These are phyloP conservation scores for Phycodurus eques DNA, from an alignment of 2,113 vertebrate genomes.

Conservation along the genomic window DNA sequence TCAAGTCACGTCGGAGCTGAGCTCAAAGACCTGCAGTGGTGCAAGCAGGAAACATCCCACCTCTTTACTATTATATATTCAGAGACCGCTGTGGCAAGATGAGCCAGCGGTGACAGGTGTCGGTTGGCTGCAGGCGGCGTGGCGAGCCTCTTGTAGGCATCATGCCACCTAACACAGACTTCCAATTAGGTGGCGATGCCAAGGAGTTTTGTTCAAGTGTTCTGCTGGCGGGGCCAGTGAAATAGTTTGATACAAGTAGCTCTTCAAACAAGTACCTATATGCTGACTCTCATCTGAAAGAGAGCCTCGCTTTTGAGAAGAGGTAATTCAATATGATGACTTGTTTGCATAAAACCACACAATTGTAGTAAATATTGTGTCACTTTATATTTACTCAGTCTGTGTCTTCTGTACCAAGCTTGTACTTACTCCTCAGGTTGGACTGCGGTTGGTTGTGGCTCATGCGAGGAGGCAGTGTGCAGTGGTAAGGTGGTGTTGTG, in stretches of 20 bases:
- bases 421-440: slow-evolving; percentile 86
- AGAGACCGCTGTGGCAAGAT: slow-evolving; percentile 16
- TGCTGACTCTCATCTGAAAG: slow-evolving; percentile 39
- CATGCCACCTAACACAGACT: slow-evolving; percentile 33
- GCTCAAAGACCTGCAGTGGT: slow-evolving; percentile 32
- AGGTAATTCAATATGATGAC: slow-evolving; percentile 16
- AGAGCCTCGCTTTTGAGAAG: slow-evolving; percentile 18
- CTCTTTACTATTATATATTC: slow-evolving; percentile 42
- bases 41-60: slow-evolving; percentile 39
- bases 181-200: slow-evolving; percentile 50
- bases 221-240: slow-evolving; percentile 43
- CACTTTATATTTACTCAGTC: neutral
- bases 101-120: slow-evolving; percentile 60
- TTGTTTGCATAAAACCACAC: slow-evolving; percentile 5
- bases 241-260: slow-evolving; percentile 48
- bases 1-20: slow-evolving; percentile 36
- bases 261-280: slow-evolving; percentile 52
- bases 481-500: slow-evolving; percentile 89
- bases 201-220: slow-evolving; percentile 46
- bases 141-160: slow-evolving; percentile 27
- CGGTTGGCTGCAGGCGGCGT: slow-evolving; percentile 51
- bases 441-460: slow-evolving; percentile 76
- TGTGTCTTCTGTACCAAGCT: neutral
- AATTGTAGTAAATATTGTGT: neutral
- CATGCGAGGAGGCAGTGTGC: slow-evolving; percentile 85